A percentile compares a stretch with the other conserved stretches of the same genome.
Evolutionary conservation across 2,888 invertebrate genomes (phyloP).

Genomic region (Leptinotarsa tumamoca): DNA sequence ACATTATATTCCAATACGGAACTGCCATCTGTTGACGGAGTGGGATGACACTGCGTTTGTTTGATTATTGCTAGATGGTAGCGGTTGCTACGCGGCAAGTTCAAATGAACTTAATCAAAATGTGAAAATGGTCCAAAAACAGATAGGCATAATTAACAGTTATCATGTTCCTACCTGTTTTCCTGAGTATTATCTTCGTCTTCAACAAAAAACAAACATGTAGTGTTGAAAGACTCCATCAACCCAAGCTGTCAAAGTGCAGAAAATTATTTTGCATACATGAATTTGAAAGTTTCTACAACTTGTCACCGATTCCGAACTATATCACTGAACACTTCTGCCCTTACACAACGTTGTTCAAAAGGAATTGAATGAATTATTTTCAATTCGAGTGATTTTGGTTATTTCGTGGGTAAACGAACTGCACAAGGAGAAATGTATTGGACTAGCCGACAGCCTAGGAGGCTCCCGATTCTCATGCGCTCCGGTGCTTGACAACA

Average conservation of each 20-base stretch:
- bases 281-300: slow-evolving; percentile 20
- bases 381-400: not conserved
- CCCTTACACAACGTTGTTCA: not conserved
- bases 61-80: slow-evolving; percentile 12
- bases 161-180: slow-evolving; percentile 45
- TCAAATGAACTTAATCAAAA: slow-evolving; percentile 26
- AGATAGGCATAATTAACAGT: no score
- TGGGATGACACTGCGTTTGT: not conserved
- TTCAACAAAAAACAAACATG: slow-evolving; percentile 44
- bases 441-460: slow-evolving; percentile 43
- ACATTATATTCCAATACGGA: not conserved
- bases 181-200: slow-evolving; percentile 42
- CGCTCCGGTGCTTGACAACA: slow-evolving; percentile 63
- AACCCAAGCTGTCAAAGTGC: slow-evolving; percentile 13
- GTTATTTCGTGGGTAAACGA: slow-evolving; percentile 25
- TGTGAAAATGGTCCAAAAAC: not conserved
- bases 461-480: slow-evolving; percentile 52
- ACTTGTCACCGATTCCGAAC: slow-evolving; percentile 30
- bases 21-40: slow-evolving; percentile 28
- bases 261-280: slow-evolving; percentile 16
- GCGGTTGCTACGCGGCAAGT: slow-evolving; percentile 31
- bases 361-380: not conserved
- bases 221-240: slow-evolving; percentile 48
- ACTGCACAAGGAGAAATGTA: slow-evolving; percentile 47
- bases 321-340: slow-evolving; percentile 1